Conservation (phyloP, 1,140 invertebrate genomes). For the Adoxophyes honmai region DNA sequence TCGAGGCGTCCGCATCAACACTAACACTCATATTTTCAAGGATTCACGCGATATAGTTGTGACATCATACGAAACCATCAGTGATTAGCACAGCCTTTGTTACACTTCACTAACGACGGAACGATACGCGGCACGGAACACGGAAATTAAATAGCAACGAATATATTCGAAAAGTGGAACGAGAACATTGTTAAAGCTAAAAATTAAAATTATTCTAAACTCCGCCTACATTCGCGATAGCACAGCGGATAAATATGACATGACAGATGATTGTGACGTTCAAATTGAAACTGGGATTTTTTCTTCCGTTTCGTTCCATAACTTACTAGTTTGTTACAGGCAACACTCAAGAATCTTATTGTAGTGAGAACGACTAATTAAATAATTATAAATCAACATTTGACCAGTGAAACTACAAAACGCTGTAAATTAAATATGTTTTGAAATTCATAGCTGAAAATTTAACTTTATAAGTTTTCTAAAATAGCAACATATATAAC, state of each 20-base stretch:
- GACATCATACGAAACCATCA: constrained; percentile 71
- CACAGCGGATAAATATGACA: constrained; percentile 42
- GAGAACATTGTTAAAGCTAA: constrained; percentile 48
- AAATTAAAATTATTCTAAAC: constrained; percentile 44
- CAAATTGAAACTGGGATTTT: constrained; percentile 31
- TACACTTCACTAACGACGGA: constrained; percentile 36
- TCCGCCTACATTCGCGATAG: constrained; percentile 56
- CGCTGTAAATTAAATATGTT: too few relatives aligned
- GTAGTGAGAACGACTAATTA: background rate
- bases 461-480: too few relatives aligned
- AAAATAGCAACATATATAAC: too few relatives aligned
- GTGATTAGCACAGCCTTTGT: constrained; percentile 41
- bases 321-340: constrained; percentile 19
- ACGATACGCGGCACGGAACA: constrained; percentile 33
- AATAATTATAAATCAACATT: too few relatives aligned
- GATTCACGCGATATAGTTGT: constrained; percentile 55
- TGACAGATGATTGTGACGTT: constrained; percentile 39
- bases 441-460: too few relatives aligned
- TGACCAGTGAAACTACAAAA: too few relatives aligned
- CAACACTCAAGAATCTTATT: constrained; percentile 26
- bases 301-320: constrained; percentile 1
- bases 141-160: constrained; percentile 42
- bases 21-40: constrained; percentile 75
- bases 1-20: constrained; percentile 63
- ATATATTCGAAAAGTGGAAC: constrained; percentile 68